Evolutionary conservation across 1,140 invertebrate genomes (phyloP).

Genomic region (Neuroterus valhalla): DNA sequence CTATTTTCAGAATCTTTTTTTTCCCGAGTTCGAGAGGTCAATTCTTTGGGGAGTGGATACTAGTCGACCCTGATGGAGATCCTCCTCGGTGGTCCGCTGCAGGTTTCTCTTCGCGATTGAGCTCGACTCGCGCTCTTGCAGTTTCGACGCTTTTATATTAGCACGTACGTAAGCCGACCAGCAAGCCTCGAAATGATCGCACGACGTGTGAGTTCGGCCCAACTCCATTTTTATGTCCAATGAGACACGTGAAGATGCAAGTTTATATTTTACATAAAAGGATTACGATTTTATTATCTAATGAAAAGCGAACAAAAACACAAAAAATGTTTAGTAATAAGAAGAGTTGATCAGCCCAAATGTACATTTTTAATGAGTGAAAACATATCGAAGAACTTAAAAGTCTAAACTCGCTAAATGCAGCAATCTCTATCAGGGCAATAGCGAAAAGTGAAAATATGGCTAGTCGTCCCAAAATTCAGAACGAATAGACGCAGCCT

Average conservation of each 20-base stretch:
- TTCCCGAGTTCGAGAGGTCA: neutral
- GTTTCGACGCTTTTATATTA: slow-evolving; percentile 24
- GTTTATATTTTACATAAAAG: neutral
- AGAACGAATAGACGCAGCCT: too few relatives aligned
- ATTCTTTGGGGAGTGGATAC: neutral
- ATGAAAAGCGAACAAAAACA: too few relatives aligned
- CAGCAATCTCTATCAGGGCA: too few relatives aligned
- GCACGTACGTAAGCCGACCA: slow-evolving; percentile 20
- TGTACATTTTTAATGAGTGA: too few relatives aligned
- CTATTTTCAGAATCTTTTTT: neutral
- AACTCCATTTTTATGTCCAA: neutral
- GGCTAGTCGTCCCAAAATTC: too few relatives aligned
- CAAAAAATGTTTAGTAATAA: too few relatives aligned
- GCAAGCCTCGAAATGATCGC: slow-evolving; percentile 16
- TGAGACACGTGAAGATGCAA: neutral
- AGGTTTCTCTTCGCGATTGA: slow-evolving; percentile 24
- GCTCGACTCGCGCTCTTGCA: slow-evolving; percentile 22
- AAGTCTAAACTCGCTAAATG: too few relatives aligned
- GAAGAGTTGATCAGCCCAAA: too few relatives aligned
- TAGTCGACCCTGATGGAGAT: slow-evolving; percentile 10
- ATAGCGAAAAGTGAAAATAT: too few relatives aligned
- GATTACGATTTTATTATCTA: neutral
- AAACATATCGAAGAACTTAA: too few relatives aligned
- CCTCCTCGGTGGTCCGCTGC: neutral
- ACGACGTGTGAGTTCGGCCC: slow-evolving; percentile 10